Base-by-base conservation (phyloP, 2,113 vertebrate species). In the Elachura formosa region DNA sequence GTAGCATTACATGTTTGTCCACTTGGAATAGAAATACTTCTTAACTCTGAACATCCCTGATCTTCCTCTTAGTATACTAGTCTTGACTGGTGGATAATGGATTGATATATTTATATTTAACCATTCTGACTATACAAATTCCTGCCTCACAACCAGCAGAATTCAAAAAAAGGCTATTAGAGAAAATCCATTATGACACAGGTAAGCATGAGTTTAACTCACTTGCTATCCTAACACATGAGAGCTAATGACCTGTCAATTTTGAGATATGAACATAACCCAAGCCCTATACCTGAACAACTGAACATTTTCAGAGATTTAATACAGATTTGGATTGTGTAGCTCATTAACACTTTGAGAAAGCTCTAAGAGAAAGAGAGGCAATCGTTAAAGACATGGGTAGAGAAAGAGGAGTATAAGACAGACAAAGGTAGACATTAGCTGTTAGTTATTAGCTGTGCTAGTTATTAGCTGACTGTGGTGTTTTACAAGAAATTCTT, bases 1-100 rank as follows among this genome's bases (percentile, higher is more conserved):
- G 89, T 95, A 95, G 64, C 8, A 1, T 96, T 95, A 94, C 61
- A 0, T 81, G 94, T 92, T 95, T 94, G 61, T 95, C 63, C 48
- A 78, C 64, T 89, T 81, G 40, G 68, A 92, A 75, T 48, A 75
- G 36, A 89, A 90, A 72, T 92, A 92, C 36, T 90, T 48, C 56
- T 92, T 93, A 84, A 89, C 80, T 92, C 80, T 92, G 79, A 92
- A 87, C 25, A 21, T 90, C 56, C 80, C 69, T 81, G 40, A 48
- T 18, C n/a, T 89, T 84, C 85, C 14, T 86, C 28, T 84, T 63
- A 23, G 33, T 48, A 28, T 25, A 34, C 28, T 54, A 31, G 48
- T 71, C 17, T 88, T 8, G 75, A 13, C 40, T 55, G 28, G 38
- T 61, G 36, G 48, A 20, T n/a, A 58, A 9, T 29, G 52, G 43